phyloP scores from a whole-genome alignment of 2,888 invertebrate species.

The Lomographa bimaculata region DNA sequence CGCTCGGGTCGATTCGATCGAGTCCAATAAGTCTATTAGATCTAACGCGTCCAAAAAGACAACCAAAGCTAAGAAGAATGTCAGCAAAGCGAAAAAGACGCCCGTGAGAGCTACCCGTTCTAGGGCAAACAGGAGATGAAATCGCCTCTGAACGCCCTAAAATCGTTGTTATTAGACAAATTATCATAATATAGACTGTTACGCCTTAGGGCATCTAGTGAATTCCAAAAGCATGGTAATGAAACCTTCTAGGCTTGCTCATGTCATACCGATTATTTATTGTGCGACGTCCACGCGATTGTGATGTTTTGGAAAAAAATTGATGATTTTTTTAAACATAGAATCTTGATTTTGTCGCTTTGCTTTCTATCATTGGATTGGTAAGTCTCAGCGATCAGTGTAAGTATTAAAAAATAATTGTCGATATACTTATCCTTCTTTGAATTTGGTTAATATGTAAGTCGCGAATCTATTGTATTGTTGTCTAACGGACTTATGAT shows the following conservation, averaged over 20 bases:
- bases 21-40: conserved; percentile 53
- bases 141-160: conserved; percentile 12
- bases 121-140: conserved; percentile 63
- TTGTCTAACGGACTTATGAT: too few species aligned
- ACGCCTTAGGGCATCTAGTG: conserved; percentile 42
- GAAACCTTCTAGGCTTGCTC: conserved; percentile 12
- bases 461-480: too few species aligned
- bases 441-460: too few species aligned
- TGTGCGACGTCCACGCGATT: conserved; percentile 10
- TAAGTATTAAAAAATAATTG: too few species aligned
- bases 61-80: conserved; percentile 36
- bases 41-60: conserved; percentile 38
- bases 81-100: conserved; percentile 52
- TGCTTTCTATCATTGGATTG: too few species aligned
- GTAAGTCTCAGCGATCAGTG: too few species aligned
- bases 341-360: too few species aligned
- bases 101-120: conserved; percentile 54
- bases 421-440: too few species aligned
- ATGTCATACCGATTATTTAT: conserved; percentile 29
- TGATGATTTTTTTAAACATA: conserved; percentile 26
- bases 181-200: conserved; percentile 47
- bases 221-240: conserved; percentile 32
- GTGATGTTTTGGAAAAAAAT: not conserved
- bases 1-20: conserved; percentile 54
- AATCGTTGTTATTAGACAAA: conserved; percentile 22